Evolutionary conservation across 2,888 invertebrate species (phyloP), one percentile per base, ranked within the genome.

Genomic region (Rhabditophanes sp.): DNA sequence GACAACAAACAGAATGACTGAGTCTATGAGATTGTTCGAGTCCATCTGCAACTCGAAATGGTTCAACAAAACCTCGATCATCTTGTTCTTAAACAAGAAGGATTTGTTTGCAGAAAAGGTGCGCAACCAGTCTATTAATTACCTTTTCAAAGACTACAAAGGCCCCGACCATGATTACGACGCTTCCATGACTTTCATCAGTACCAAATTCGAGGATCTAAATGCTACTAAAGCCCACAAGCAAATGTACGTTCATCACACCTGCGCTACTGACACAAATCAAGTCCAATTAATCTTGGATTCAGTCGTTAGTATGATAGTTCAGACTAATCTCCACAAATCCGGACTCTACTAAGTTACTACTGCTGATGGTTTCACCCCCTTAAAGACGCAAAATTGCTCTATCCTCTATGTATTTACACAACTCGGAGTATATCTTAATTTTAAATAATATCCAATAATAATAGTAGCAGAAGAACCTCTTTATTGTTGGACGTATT

Each of bases 1-100:
- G 76, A 90, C 90, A 73, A 93, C 93, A 79, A 62, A 62, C 32
- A 53, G 62, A 32, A 59, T 62, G 47, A 39, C 56, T 21, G 62
- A 62, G 33, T 58, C 61, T 12, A 44, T 62, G 46, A 41, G 57
- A n/a, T 41, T 62, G 11, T 62, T 63, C 38, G 56, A 61, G 22
- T 52, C 52, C n/a, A 59, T 62, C 14, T 59, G 57, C 39, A 62
- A 62, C 33, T 51, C 50, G 11, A 44, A 54, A 8, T 62, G 62
- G 62, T 62, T 59, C 44, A 39, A 53, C 30, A 55, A 58, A 38
- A 60, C 60, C 2, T 54, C 56, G 25, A 59, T 60, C 29, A 61
- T 60, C 25, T 39, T 56, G 1, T 59, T 58, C 38, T 37, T 56
- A 11, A 60, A 60, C 41, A 60, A 60, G 29, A 60, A 56, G 35